These are phyloP conservation scores for Peromyscus californicus DNA, from an alignment of 2,113 vertebrate species.

Conservation along the genomic window DNA sequence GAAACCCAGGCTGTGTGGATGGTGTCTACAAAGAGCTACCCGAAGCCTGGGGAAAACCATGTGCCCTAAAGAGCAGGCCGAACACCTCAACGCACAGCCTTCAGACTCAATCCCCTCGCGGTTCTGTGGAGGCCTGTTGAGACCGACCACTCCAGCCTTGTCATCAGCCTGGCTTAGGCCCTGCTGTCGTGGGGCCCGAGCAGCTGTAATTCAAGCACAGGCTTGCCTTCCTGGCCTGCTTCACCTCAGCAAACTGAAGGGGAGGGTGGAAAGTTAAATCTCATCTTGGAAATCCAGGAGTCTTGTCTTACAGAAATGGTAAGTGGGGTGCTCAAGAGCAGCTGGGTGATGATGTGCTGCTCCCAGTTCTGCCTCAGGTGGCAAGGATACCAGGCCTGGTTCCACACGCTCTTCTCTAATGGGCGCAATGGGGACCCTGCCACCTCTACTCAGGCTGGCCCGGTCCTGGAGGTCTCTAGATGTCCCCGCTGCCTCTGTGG, in stretches of 20 bases:
- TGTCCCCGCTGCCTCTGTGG: not conserved
- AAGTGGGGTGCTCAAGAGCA: not conserved
- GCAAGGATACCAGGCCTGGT: not conserved
- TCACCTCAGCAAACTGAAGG: not conserved
- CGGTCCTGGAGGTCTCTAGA: not conserved
- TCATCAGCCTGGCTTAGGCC: not conserved
- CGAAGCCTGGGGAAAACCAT: not conserved
- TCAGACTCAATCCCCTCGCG: not conserved
- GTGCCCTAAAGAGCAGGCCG: not conserved
- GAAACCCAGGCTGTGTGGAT: not conserved
- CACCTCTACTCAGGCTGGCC: not conserved
- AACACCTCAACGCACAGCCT: not conserved
- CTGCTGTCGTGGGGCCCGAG: accelerated
- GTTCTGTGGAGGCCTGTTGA: not conserved
- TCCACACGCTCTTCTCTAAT: not conserved
- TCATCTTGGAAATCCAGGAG: not conserved
- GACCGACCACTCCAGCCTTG: not conserved
- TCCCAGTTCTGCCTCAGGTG: not conserved
- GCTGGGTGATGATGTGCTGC: accelerated
- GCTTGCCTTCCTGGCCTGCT: not conserved
- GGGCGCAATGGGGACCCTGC: not conserved
- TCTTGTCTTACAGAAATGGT: not conserved
- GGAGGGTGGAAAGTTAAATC: not conserved
- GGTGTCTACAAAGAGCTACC: not conserved
- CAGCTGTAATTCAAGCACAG: not conserved